phyloP scores from a whole-genome alignment of 2,797 vertebrate species.

The Pachyuromys duprasi region DNA sequence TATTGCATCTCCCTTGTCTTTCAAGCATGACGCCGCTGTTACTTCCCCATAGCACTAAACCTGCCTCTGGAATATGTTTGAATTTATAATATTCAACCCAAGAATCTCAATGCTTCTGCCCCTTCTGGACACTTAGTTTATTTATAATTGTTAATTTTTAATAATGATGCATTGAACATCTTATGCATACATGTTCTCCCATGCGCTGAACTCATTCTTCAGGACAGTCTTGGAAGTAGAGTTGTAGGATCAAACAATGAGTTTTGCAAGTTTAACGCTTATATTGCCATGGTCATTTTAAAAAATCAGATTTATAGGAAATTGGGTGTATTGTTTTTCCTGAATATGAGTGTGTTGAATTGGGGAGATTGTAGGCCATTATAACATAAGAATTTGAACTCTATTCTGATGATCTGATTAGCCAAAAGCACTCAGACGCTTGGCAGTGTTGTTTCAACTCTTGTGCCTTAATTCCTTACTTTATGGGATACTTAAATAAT shows the following conservation, averaged over 20 bases:
- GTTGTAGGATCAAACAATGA: conserved; percentile 29
- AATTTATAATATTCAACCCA: conserved; percentile 21
- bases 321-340: conserved; percentile 36
- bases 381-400: background rate
- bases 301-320: conserved; percentile 53
- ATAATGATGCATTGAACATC: conserved; percentile 70
- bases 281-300: background rate
- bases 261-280: conserved; percentile 53
- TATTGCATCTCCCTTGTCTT: background rate
- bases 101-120: background rate
- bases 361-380: background rate
- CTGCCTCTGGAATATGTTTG: conserved; percentile 33
- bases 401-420: conserved; percentile 13
- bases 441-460: background rate
- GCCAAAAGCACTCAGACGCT: background rate
- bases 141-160: conserved; percentile 69
- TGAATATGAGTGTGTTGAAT: background rate
- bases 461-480: conserved; percentile 43
- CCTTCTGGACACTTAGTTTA: conserved; percentile 25
- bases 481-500: conserved; percentile 20
- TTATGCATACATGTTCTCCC: conserved; percentile 9
- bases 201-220: conserved; percentile 13
- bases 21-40: background rate
- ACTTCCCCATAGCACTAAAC: conserved; percentile 17
- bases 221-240: conserved; percentile 40